Evolutionary conservation across 2,797 vertebrate genomes (phyloP).

Genomic region (Poecile montanus): DNA sequence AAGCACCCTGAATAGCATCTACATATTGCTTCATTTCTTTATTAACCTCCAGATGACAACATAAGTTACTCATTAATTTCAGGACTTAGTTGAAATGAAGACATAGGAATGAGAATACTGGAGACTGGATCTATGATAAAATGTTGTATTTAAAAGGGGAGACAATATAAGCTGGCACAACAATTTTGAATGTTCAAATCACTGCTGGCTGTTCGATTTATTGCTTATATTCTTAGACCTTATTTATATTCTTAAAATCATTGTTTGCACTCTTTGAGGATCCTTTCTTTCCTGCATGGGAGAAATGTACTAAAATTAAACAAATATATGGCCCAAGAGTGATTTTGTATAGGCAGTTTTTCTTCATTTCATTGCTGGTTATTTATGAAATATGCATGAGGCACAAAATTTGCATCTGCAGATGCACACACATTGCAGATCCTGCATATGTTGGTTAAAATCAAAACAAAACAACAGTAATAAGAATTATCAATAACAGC

Average conservation of each 20-base stretch:
- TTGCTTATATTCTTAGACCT: background rate
- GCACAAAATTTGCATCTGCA: conserved; percentile 5
- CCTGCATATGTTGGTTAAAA: conserved; percentile 9
- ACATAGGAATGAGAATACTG: background rate
- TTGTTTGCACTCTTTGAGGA: background rate
- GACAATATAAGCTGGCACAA: background rate
- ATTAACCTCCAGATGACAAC: background rate
- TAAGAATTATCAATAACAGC: background rate
- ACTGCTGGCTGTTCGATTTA: background rate
- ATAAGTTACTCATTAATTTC: background rate
- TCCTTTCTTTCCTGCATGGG: background rate
- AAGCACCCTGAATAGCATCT: background rate
- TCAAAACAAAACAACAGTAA: background rate
- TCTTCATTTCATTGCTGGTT: conserved; percentile 14
- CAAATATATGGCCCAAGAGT: background rate
- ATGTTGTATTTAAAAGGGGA: background rate
- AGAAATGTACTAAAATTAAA: conserved; percentile 14
- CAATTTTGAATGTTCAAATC: background rate
- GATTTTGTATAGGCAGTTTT: conserved; percentile 28
- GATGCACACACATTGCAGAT: background rate
- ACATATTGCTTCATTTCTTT: background rate
- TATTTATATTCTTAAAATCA: background rate
- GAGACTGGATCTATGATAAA: background rate
- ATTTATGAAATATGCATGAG: conserved; percentile 54
- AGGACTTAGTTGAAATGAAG: background rate